Evolutionary conservation across 2,888 invertebrate genomes (phyloP), one percentile per base, ranked within the genome.

Genomic region (Teleiodes luculella): DNA sequence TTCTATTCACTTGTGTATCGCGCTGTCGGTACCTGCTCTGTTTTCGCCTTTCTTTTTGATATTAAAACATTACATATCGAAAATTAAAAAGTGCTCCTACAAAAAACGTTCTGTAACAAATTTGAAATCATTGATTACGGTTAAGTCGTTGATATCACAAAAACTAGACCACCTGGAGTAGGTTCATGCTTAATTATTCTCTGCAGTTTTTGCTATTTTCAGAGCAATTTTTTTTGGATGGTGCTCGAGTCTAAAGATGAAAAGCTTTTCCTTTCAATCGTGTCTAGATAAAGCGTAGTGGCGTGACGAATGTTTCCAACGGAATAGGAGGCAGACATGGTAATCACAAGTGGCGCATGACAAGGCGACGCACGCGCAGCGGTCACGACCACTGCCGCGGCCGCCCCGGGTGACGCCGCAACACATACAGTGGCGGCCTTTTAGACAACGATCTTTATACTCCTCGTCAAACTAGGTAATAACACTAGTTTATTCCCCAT

Each of bases 321-420:
- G 33, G 41, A 16, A 43, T 72, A 70, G 77, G 74, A 77, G 76
- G 74, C 72, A 79, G 78, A 82, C 82, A 79, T 76, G 77, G 82
- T 82, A 83, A 85, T 86, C 78, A 78, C 76, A 80, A 83, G 84
- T 83, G 81, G 84, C 80, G 79, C 85, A 84, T 86, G 83, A 83
- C 79, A 81, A 73, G 74, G 72, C 67, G 65, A 72, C 75, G 81
- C 86, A 83, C 83, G 84, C 86, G 84, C 81, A 61, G 60, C 70
- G 66, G 80, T 85, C 86, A 88, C 87, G 87, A 86, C 70, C 56
- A 47, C 52, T 50, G 64, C 72, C 11, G n/a, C 43, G 28, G 20
- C 43, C 43, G 43, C 78, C 74, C 63, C 76, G 66, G 78, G 81
- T 80, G 80, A 82, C 78, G 76, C 66, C 65, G 67, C 66, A 66